A percentile compares a stretch with the other conserved stretches of the same genome.
Conservation (phyloP, 2,797 vertebrate genomes). For the Gadopsis marmoratus region DNA sequence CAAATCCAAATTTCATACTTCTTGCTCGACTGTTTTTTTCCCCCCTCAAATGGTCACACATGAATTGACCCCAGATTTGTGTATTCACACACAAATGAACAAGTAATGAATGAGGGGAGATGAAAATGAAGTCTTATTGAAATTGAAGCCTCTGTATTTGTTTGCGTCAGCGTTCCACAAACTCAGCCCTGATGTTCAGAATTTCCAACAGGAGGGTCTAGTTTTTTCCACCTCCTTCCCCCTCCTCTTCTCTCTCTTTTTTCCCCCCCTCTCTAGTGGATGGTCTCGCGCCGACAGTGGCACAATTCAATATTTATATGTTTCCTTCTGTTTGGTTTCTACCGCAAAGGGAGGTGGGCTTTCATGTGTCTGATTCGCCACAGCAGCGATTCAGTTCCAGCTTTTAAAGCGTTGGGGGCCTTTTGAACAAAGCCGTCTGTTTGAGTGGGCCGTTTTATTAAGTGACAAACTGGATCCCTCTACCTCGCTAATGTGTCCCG, state of each 20-base stretch:
- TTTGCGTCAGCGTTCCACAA: slow-evolving; percentile 39
- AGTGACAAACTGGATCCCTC: slow-evolving; percentile 82
- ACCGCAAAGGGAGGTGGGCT: slow-evolving; percentile 52
- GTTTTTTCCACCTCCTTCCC: slow-evolving; percentile 43
- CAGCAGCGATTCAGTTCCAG: slow-evolving; percentile 63
- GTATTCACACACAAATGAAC: slow-evolving; percentile 64
- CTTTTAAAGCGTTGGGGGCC: slow-evolving; percentile 68
- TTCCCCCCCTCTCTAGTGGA: slow-evolving; percentile 23
- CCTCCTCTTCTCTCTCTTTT: slow-evolving; percentile 1
- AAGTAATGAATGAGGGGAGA: slow-evolving; percentile 62
- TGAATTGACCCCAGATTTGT: slow-evolving; percentile 47
- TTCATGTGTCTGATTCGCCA: slow-evolving; percentile 72
- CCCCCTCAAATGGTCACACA: slow-evolving; percentile 56
- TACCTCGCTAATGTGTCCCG: slow-evolving; percentile 77
- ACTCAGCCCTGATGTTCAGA: slow-evolving; percentile 67
- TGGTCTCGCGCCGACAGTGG: slow-evolving; percentile 56
- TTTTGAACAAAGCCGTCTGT: slow-evolving; percentile 82
- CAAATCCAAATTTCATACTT: slow-evolving; percentile 77
- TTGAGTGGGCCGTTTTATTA: slow-evolving; percentile 82
- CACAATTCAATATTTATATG: slow-evolving; percentile 78
- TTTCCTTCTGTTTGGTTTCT: slow-evolving; percentile 76
- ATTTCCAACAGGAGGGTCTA: slow-evolving; percentile 47
- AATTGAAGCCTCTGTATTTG: slow-evolving; percentile 55
- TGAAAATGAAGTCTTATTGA: slow-evolving; percentile 63
- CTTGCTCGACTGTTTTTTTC: slow-evolving; percentile 51